Evolutionary conservation across 1,140 invertebrate species (phyloP), one percentile per base, ranked within the genome.

Genomic region (Idris sp.): DNA sequence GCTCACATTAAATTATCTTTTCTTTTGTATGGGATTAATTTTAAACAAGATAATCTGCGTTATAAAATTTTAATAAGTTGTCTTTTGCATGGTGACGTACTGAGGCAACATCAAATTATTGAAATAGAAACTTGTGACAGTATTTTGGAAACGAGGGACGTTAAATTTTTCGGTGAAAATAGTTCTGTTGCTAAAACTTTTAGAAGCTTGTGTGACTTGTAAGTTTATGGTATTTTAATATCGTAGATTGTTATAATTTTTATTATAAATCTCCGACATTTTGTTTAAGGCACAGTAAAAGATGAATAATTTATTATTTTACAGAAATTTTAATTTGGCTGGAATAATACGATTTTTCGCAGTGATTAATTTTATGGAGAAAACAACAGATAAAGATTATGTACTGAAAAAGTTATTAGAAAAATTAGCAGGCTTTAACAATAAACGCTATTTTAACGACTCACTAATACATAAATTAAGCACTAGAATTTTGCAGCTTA

Each of bases 401-500:
- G 18, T 81, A 59, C 53, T 80, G 38, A 53, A 72, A 28, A 77
- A 48, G 54, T 58, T 83, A n/a, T 65, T 62, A 35, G 35, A 68
- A 11, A 64, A 78, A 13, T 18, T 64, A 2, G n/a, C 1, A 1
- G 11, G 11, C 2, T 53, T 28, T 9, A 78, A 78, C 36, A 77
- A 77, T 13, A 87, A 84, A 36, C 79, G 89, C 49, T 89, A 90
- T 68, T 91, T 89, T 76, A 83, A 79, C 22, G 85, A 90, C 75
- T 91, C 90, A 1, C 69, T 84, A 5, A 72, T 85, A 10, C 90
- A 91, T 67, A 81, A 88, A 68, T 22, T 84, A 5, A 89, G 88
- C 56, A 83, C 89, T 36, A 79, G 89, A 76, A 75, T 88, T 35
- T 84, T 89, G 71, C 89, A 91, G 75, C 53, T 75, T 11, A 53